Conservation (phyloP, 2,888 invertebrate species). For the Nymphalis c-album region DNA sequence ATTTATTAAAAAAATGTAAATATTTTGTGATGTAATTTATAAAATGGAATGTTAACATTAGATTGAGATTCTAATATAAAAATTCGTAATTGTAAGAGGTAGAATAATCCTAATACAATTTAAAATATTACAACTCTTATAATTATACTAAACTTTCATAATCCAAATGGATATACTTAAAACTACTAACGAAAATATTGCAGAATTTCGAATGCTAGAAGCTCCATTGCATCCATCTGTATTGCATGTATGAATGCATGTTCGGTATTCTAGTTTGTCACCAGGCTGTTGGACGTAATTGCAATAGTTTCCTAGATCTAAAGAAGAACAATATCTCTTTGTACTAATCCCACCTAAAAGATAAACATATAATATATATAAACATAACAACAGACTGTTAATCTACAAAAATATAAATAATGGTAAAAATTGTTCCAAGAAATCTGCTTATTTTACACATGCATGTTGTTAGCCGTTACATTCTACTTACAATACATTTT, state of each 20-base stretch:
- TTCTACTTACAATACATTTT: too few species aligned
- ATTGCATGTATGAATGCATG: conserved; percentile 92
- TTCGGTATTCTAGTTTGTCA: conserved; percentile 91
- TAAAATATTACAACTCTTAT: background rate
- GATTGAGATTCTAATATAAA: conserved; percentile 14
- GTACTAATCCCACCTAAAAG: conserved; percentile 92
- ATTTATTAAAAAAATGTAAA: background rate
- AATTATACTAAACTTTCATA: conserved; percentile 11
- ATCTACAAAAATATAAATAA: too few species aligned
- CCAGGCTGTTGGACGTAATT: conserved; percentile 92
- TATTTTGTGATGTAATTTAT: conserved; percentile 7
- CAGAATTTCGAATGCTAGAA: conserved; percentile 48
- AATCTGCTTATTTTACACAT: background rate
- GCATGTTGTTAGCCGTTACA: background rate
- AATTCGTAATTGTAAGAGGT: background rate
- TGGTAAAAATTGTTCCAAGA: too few species aligned
- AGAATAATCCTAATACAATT: background rate
- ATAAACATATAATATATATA: conserved; percentile 3
- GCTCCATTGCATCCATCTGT: conserved; percentile 92
- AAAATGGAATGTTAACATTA: conserved; percentile 17
- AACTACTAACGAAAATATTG: conserved; percentile 37
- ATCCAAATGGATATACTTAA: conserved; percentile 19
- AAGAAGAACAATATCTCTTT: conserved; percentile 91
- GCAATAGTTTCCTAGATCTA: conserved; percentile 94
- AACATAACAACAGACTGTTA: background rate